Evolutionary conservation across 1,140 invertebrate genomes (phyloP).

Genomic region (Ylistrum balloti): DNA sequence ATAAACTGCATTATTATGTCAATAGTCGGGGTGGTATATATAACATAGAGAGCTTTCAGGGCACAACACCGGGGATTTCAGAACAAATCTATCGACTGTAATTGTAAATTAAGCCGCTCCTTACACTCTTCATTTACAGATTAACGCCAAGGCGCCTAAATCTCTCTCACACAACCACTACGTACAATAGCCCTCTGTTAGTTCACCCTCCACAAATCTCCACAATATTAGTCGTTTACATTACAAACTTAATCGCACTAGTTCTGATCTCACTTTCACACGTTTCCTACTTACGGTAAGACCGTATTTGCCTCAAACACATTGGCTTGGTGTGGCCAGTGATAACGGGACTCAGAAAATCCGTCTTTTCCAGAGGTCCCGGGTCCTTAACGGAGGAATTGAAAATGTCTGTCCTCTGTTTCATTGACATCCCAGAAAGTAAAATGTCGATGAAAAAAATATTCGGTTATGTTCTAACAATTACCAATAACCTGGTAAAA

Average conservation of each 20-base stretch:
- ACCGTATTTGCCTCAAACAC: no score
- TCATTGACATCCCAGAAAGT: no score
- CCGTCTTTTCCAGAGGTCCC: no score
- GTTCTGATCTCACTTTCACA: neutral
- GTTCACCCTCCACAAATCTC: neutral
- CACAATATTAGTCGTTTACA: neutral
- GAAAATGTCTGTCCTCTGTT: no score
- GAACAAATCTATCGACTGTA: neutral
- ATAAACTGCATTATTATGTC: neutral
- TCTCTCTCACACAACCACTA: neutral
- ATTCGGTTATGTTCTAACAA: no score
- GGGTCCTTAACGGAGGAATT: no score
- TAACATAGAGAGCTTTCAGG: neutral
- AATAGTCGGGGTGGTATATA: neutral
- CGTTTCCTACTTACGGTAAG: neutral
- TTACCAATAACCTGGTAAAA: no score
- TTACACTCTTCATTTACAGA: neutral
- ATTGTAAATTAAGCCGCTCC: conserved; percentile 22
- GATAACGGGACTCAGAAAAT: no score
- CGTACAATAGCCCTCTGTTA: neutral
- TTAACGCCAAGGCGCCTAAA: neutral
- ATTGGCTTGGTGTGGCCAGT: no score
- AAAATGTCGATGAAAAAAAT: no score
- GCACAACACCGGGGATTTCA: neutral
- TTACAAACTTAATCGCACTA: neutral